phyloP scores from a whole-genome alignment of 2,888 invertebrate species.

The Tetranychus truncatus region DNA sequence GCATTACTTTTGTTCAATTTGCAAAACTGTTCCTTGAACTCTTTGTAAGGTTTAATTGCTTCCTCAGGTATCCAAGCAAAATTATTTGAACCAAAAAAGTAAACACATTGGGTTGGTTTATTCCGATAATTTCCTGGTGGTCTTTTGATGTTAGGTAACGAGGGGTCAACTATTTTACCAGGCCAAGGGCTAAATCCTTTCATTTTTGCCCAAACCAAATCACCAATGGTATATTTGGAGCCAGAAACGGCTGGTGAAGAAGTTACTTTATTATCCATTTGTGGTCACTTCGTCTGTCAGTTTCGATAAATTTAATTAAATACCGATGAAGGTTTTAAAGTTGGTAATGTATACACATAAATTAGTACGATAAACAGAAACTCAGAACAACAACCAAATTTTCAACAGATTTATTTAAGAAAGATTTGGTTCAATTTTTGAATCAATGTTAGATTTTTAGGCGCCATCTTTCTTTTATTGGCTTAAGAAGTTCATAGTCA shows the following conservation, averaged over 20 bases:
- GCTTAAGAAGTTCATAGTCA: no score
- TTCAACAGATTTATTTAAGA: no score
- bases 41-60: conserved; percentile 60
- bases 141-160: conserved; percentile 15
- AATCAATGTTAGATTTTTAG: no score
- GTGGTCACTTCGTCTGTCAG: no score
- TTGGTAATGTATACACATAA: neutral
- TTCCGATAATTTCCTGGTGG: conserved; percentile 18
- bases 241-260: neutral
- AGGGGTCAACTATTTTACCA: conserved; percentile 21
- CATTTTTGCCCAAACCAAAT: conserved; percentile 24
- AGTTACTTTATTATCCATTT: conserved; percentile 3
- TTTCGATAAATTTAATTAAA: neutral
- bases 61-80: conserved; percentile 68
- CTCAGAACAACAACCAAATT: no score
- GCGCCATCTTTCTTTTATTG: no score
- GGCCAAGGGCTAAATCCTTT: conserved; percentile 24
- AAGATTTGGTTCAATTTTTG: no score
- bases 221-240: conserved; percentile 5
- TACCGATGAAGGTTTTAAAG: neutral
- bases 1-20: conserved; percentile 53
- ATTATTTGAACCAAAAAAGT: conserved; percentile 26
- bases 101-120: conserved; percentile 24
- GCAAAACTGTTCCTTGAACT: conserved; percentile 55
- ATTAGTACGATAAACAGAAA: neutral